These are phyloP conservation scores for Callyntrura sp. DNA, from an alignment of 2,888 invertebrate genomes.

Conservation along the genomic window DNA sequence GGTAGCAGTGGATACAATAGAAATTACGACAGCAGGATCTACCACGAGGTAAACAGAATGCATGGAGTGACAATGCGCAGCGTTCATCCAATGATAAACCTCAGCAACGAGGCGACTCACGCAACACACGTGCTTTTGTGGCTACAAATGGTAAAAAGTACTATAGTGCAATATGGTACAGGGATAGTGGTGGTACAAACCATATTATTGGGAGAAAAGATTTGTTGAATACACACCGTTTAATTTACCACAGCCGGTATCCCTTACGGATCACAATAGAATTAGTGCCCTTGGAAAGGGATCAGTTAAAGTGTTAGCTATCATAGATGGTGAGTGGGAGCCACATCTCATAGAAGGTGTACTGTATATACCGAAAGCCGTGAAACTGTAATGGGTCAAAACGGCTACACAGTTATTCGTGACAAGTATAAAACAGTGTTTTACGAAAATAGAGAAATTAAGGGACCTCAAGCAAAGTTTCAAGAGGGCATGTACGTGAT, in stretches of 20 bases:
- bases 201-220: conserved; percentile 49
- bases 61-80: too few relatives aligned
- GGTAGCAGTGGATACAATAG: too few relatives aligned
- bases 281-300: background rate
- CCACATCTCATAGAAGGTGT: background rate
- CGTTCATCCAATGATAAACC: background rate
- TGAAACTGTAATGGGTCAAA: background rate
- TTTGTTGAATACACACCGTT: conserved; percentile 19
- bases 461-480: background rate
- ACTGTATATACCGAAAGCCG: background rate
- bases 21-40: background rate
- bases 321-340: background rate
- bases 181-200: conserved; percentile 40
- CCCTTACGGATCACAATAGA: background rate
- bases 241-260: background rate
- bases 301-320: background rate
- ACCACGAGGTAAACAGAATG: too few relatives aligned
- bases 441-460: background rate
- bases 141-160: background rate
- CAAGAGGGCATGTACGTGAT: background rate
- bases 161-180: conserved; percentile 21
- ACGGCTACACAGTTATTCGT: background rate
- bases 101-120: background rate
- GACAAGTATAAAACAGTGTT: background rate
- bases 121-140: conserved; percentile 12